Evolutionary conservation across 2,797 vertebrate genomes (phyloP), one percentile per base, ranked within the genome.

Genomic region (Myioborus miniatus): DNA sequence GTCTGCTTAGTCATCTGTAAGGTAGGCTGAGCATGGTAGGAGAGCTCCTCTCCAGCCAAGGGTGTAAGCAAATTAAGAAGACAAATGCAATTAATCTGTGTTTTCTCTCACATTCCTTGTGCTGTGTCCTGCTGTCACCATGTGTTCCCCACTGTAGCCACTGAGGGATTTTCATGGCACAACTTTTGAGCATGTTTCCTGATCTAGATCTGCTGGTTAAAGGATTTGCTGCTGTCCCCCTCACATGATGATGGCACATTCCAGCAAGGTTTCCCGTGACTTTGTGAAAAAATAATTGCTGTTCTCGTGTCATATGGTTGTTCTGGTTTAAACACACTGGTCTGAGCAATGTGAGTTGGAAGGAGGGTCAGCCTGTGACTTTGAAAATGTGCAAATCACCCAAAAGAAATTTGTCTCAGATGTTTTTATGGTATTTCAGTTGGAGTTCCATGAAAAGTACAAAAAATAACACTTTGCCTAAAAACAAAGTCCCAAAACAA

Each of bases 401-500:
- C 39, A 0, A 22, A 91, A 79, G 63, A 79, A 88, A 76, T 83
- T 52, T 39, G 56, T 70, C 76, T 50, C 53, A n/a, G 85, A 86
- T 22, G 1, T 72, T 79, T 94, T 81, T 46, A 93, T 91, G 83
- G 58, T 70, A 46, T 94, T 97, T 90, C 53, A 83, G 74, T 82
- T 93, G 74, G 82, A 81, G 59, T 93, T 94, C 87, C 41, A n/a
- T 30, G 91, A 87, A 94, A 94, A 93, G 92, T 91, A 89, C 94
- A 95, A 94, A 95, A 93, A 91, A 94, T 83, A 93, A 92, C 94
- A 82, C 92, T 93, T 77, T 11, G 37, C 68, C 92, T 76, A 89
- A 96, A 96, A 93, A 93, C 81, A 68, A 81, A 55, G 84, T 71
- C 89, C 94, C 82, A 92, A 96, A 94, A 21, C 94, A 93, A 93